Base-by-base conservation (phyloP, 2,113 vertebrate genomes). In the Ochotona curzoniae region DNA sequence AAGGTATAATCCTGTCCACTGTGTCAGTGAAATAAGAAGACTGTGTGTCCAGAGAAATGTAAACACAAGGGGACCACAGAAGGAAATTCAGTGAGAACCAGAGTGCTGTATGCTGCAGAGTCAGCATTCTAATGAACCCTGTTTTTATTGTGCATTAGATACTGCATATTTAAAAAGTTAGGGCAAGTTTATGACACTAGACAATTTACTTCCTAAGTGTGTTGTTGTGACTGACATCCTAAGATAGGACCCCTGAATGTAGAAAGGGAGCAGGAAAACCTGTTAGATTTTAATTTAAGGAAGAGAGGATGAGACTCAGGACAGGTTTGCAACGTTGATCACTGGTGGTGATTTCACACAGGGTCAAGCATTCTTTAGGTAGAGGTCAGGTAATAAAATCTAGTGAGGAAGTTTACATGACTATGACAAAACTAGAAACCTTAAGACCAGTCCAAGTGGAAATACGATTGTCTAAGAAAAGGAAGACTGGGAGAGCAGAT, bases 31-130 rank as follows among this genome's bases (percentile, higher is more conserved):
- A 54, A 26, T 3, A 57, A 64, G 23, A 15, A 23, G 4, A 17
- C 4, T 0, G 1, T n/a, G 18, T 44, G 26, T 26, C 15, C 5
- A 3, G n/a, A 57, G 9, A 14, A 49, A 4, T 26, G 21, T 60
- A 44, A 78, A 47, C 13, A 18, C 7, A 54, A 57, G 28, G 3
- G 14, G 7, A 8, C 38, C 21, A 60, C 17, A 47, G 30, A 28
- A 7, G 17, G 5, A 76, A 54, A 71, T 35, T 26, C 64, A 4
- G 5, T 25, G 20, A n/a, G 26, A 7, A 70, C 26, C 66, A 44
- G 8, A 5, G 44, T 15, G 5, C 49, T 11, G 25, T 3, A 23
- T 47, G 30, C 4, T 21, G n/a, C 20, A 35, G 20, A 25, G 5
- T 11, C 23, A 51, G 7, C 7, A 13, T 63, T 20, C 20, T 21